These are phyloP conservation scores for Macrophya alboannulata DNA, from an alignment of 2,888 invertebrate genomes.

Conservation along the genomic window DNA sequence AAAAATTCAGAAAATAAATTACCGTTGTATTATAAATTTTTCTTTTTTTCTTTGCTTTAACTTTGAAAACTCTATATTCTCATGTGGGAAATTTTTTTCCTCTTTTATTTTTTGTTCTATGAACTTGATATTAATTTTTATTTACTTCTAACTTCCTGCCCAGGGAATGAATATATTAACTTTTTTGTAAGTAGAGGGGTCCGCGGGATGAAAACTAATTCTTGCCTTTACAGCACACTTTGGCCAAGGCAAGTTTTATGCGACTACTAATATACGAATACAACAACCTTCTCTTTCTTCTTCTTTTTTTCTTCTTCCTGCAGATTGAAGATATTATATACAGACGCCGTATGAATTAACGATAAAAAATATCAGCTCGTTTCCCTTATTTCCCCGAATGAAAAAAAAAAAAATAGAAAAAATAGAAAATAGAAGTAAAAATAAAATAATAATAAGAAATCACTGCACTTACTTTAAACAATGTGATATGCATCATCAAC, in stretches of 20 bases:
- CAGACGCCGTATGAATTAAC: background rate
- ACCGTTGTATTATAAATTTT: background rate
- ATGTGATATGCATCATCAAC: slow-evolving; percentile 33
- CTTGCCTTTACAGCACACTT: background rate
- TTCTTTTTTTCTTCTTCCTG: background rate
- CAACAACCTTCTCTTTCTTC: no score
- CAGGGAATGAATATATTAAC: background rate
- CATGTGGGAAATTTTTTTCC: background rate
- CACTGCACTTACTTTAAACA: slow-evolving; percentile 4
- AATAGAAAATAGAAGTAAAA: background rate
- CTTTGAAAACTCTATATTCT: slow-evolving; percentile 4
- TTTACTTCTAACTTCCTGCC: background rate
- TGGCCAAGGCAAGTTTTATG: background rate
- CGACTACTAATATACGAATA: background rate
- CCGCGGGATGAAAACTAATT: background rate
- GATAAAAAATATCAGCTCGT: background rate
- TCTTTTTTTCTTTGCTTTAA: background rate
- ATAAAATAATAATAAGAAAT: background rate
- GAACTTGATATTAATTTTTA: slow-evolving; percentile 28
- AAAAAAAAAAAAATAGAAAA: background rate
- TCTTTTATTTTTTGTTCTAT: background rate
- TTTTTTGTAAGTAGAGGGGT: background rate
- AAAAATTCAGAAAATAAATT: background rate
- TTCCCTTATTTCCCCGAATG: background rate
- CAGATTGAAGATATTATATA: background rate